phyloP scores from a whole-genome alignment of 2,113 vertebrate genomes.

The Corydoras sp. region DNA sequence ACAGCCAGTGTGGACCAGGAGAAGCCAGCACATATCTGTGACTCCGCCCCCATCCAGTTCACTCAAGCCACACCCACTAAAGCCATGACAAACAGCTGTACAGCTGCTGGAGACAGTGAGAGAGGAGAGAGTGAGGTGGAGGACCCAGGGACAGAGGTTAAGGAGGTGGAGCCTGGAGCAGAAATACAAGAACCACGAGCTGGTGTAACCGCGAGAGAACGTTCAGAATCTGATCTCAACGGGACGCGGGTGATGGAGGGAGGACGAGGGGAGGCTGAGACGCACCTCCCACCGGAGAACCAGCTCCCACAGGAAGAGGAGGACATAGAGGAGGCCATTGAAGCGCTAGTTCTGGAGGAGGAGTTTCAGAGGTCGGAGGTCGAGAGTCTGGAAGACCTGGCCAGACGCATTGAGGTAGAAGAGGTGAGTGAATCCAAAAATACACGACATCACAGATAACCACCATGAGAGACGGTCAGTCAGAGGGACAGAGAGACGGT shows the following conservation, averaged over 20 bases:
- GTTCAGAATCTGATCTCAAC: background rate
- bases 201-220: background rate
- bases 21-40: constrained; percentile 24
- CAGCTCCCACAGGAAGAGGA: constrained; percentile 15
- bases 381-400: constrained; percentile 81
- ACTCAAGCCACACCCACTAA: constrained; percentile 35
- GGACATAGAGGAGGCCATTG: constrained; percentile 53
- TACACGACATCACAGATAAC: too few relatives aligned
- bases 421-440: constrained; percentile 69
- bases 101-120: constrained; percentile 34
- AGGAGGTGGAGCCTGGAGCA: constrained; percentile 1
- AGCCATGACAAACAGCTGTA: constrained; percentile 34
- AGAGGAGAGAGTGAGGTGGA: background rate
- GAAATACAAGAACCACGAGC: background rate
- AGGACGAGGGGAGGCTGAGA: constrained; percentile 4
- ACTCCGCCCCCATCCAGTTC: constrained; percentile 1
- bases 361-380: constrained; percentile 35
- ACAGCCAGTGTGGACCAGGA: constrained; percentile 20
- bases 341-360: constrained; percentile 46
- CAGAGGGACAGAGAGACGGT: too few relatives aligned
- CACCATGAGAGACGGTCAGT: too few relatives aligned
- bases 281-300: background rate
- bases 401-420: constrained; percentile 87
- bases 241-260: background rate
- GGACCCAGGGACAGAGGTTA: background rate